phyloP scores from a whole-genome alignment of 2,797 vertebrate genomes.

The Rhinophrynus dorsalis region DNA sequence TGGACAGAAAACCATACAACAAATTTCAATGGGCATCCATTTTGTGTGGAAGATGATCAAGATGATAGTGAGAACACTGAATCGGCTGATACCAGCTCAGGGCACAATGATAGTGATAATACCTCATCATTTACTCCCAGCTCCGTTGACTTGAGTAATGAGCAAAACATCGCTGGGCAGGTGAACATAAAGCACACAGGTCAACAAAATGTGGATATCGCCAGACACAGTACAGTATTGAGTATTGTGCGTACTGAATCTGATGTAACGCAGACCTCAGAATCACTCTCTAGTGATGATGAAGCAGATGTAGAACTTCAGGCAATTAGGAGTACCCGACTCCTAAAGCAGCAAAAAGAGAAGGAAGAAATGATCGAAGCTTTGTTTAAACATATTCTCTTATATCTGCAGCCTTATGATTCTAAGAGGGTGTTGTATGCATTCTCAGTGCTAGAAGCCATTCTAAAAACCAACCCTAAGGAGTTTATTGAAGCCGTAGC shows the following conservation, averaged over 20 bases:
- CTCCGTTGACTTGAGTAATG: constrained; percentile 63
- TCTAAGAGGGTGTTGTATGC: constrained; percentile 85
- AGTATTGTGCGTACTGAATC: constrained; percentile 78
- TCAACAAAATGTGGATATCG: constrained; percentile 51
- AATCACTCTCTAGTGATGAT: constrained; percentile 93
- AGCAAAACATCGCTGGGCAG: constrained; percentile 53
- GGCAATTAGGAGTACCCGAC: constrained; percentile 74
- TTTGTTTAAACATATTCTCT: constrained; percentile 86
- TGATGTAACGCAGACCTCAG: constrained; percentile 87
- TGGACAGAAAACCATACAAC: constrained; percentile 55
- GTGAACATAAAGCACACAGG: constrained; percentile 35
- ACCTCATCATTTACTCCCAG: constrained; percentile 82
- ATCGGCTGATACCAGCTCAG: constrained; percentile 86
- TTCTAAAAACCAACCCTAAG: constrained; percentile 85
- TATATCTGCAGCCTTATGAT: constrained; percentile 86
- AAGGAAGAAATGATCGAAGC: constrained; percentile 81
- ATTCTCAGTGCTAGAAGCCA: constrained; percentile 84
- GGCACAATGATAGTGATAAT: constrained; percentile 81
- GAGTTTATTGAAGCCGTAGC: constrained; percentile 87
- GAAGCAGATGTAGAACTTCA: constrained; percentile 86
- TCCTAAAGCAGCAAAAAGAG: constrained; percentile 81
- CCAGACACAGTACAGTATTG: constrained; percentile 32
- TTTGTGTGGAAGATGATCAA: constrained; percentile 53
- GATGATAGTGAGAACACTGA: constrained; percentile 88
- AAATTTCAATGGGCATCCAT: constrained; percentile 56